These are phyloP conservation scores for Trematomus loennbergii DNA, from an alignment of 2,113 vertebrate species.

Conservation along the genomic window DNA sequence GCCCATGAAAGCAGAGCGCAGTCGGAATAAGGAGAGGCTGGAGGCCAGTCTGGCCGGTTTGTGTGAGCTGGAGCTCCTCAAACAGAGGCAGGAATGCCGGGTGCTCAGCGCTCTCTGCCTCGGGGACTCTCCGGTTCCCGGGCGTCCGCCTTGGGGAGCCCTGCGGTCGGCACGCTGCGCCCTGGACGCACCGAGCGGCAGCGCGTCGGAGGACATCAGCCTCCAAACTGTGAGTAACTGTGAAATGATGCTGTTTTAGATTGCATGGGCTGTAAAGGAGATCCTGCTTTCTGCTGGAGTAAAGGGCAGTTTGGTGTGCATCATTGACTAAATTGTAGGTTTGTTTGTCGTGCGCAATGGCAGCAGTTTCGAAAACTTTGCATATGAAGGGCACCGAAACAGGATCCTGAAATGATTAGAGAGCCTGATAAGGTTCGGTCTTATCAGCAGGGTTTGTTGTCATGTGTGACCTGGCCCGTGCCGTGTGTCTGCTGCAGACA, in stretches of 20 bases:
- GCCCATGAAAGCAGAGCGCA: constrained; percentile 75
- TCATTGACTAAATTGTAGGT: not conserved
- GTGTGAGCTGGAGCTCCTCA: constrained; percentile 81
- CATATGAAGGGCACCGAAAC: not conserved
- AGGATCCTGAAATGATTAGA: not conserved
- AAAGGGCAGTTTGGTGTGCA: not conserved
- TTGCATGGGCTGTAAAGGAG: not conserved
- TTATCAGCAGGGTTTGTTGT: not conserved
- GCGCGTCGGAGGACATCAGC: constrained; percentile 29
- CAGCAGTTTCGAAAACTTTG: not conserved
- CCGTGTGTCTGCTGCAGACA: not conserved
- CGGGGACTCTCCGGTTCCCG: constrained; percentile 49
- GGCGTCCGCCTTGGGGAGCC: constrained; percentile 57
- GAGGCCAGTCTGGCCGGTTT: constrained; percentile 80
- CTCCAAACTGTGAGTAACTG: constrained; percentile 68
- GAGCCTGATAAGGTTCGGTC: not conserved
- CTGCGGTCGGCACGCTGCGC: constrained; percentile 42
- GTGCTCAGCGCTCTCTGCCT: constrained; percentile 76
- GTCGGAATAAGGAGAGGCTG: constrained; percentile 80
- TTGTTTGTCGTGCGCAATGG: not conserved
- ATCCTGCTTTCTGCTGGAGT: not conserved
- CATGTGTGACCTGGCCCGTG: not conserved
- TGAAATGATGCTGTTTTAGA: rapidly evolving
- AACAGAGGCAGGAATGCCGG: constrained; percentile 78
- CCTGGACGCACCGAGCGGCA: constrained; percentile 26